These are phyloP conservation scores for Tragelaphus buxtoni DNA, from an alignment of 2,113 vertebrate genomes.

Conservation along the genomic window DNA sequence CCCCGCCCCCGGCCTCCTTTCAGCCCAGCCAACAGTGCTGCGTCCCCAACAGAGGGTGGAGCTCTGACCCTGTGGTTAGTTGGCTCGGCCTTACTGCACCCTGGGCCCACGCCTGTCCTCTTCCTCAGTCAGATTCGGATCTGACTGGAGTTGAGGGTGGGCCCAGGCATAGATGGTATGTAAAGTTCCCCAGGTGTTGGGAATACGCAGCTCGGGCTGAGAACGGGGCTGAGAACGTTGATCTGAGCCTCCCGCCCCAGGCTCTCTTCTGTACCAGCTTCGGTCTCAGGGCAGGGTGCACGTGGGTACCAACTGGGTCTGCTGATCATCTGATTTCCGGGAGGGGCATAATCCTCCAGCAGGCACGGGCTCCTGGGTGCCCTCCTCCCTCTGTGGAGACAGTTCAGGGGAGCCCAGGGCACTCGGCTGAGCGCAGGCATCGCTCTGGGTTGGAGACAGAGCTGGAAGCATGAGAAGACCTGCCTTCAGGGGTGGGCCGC, in stretches of 20 bases:
- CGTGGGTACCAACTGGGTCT: neutral
- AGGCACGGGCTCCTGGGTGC: neutral
- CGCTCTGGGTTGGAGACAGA: neutral
- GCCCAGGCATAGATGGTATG: too few species aligned
- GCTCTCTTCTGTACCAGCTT: neutral
- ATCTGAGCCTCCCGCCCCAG: rapidly evolving
- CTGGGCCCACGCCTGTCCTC: neutral
- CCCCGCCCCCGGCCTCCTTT: rapidly evolving
- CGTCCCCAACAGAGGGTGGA: constrained; percentile 31
- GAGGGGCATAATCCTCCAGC: rapidly evolving
- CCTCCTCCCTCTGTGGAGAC: neutral
- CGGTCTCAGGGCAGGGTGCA: rapidly evolving
- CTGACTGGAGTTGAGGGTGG: neutral
- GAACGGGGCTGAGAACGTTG: neutral
- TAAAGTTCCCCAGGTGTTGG: neutral
- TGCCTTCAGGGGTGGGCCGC: neutral
- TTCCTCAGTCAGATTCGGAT: neutral
- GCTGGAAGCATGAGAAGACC: neutral
- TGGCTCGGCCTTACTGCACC: neutral
- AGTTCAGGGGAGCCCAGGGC: neutral
- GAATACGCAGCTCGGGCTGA: neutral
- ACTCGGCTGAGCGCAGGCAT: neutral
- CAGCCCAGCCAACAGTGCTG: neutral
- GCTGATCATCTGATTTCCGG: neutral
- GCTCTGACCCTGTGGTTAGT: neutral